Conservation (phyloP, 2,797 vertebrate genomes). For the Anguilla pacifica region DNA sequence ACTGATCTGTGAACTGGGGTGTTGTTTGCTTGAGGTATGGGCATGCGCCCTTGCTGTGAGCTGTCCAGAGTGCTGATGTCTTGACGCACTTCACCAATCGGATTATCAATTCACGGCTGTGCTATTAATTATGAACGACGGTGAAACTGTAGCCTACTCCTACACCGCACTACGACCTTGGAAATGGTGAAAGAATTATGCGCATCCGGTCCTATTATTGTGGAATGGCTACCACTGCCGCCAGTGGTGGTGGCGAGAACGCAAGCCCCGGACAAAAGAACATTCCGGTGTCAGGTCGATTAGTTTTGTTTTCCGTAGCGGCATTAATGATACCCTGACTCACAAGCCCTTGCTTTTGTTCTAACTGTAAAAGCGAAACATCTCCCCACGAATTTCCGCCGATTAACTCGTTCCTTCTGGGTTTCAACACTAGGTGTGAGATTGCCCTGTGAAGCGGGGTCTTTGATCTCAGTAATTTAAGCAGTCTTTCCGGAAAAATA, state of each 20-base stretch:
- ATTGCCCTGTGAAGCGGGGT: neutral
- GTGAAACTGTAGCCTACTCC: neutral
- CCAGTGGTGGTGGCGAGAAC: neutral
- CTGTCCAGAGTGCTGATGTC: conserved; percentile 35
- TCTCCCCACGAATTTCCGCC: neutral
- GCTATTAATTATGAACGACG: neutral
- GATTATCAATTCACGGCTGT: neutral
- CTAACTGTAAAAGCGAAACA: neutral
- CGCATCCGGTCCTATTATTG: neutral
- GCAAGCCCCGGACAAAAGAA: neutral
- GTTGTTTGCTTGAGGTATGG: neutral
- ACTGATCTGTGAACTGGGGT: neutral
- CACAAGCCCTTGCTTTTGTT: neutral
- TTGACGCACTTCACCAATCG: neutral
- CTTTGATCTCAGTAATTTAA: neutral
- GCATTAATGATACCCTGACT: neutral
- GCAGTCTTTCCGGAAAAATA: neutral
- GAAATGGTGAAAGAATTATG: neutral
- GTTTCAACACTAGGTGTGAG: neutral
- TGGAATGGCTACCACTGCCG: neutral
- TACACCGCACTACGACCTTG: neutral
- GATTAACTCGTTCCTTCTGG: neutral
- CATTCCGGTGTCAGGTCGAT: neutral
- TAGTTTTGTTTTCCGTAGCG: neutral
- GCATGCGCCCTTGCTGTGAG: conserved; percentile 17